Evolutionary conservation across 2,113 vertebrate genomes (phyloP), one percentile per base, ranked within the genome.

Genomic region (Hippocampus zosterae): DNA sequence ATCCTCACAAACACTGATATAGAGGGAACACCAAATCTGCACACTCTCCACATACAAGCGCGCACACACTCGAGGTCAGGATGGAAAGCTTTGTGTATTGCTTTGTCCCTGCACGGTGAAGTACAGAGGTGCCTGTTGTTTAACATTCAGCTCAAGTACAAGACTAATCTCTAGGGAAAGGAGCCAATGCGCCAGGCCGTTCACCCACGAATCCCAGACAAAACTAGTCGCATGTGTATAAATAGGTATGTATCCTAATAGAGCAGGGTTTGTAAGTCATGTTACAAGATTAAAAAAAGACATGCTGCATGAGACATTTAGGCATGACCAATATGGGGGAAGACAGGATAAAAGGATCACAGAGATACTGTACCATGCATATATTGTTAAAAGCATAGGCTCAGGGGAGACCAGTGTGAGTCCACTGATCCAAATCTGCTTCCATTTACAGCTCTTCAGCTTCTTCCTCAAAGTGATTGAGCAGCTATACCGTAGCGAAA

Each of bases 121-220:
- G 72, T 87, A 87, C 84, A 83, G 87, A 82, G 76, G 82, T 23
- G 84, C 80, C 81, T 87, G 87, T 87, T 91, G 88, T 85, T 90
- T 86, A 89, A 89, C 87, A 89, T 88, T 90, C 86, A 85, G 80
- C 85, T 85, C 81, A 75, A 82, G 81, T 79, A 76, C 70, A 85
- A 79, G 73, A 75, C 73, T 74, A 72, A 68, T 84, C 86, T 90
- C 88, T 64, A 67, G 86, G 85, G 84, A 81, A 72, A 77, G 63
- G 76, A 77, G 23, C 68, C 71, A 67, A 68, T 70, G 81, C 81
- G 81, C 81, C 79, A 65, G 72, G 40, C 73, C 74, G 73, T 80
- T 77, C 81, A 80, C 71, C 78, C 78, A 83, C 75, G 83, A 86
- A 64, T 78, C 63, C 71, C 48, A 76, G 68, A 88, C 69, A 81